Base-by-base conservation (phyloP, 2,797 vertebrate species). In the Acomys russatus region DNA sequence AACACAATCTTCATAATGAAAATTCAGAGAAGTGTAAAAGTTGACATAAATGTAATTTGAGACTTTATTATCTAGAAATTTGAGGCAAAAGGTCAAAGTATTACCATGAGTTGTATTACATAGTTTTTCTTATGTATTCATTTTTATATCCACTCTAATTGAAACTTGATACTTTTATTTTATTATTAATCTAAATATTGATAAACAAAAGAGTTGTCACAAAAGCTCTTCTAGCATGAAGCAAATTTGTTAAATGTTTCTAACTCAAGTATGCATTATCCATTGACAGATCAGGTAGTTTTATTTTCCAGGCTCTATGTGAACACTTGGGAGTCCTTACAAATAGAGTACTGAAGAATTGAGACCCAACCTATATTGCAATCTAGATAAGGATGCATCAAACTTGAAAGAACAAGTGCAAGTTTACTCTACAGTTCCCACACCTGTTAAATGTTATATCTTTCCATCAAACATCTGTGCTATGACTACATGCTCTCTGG, bases 111-210 rank as follows among this genome's bases (percentile, higher is more conserved):
- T 74, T 89, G 15, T 35, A 9, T 61, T 2, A 12, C n/a, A 44
- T 17, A 79, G 18, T 38, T 7, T 82, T 76, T 92, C 8, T 71
- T 35, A 54, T 59, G 6, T 66, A 33, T 63, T 0, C 44, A 3
- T 18, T 49, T 28, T 56, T 12, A 22, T 28, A 35, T 51, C 9
- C 9, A 84, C 4, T 63, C 20, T 44, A 25, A 11, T 74, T 49
- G 1, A 63, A 4, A 0, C 30, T 90, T 92, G 51, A 3, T 63
- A 35, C 11, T 54, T 66, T 18, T 68, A n/a, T 61, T 90, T 86
- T 70, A 61, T n/a, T 80, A 9, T 59, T 92, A 85, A 30, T 44
- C 56, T 38, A 92, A 89, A 89, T 74, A 35, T 76, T 71, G 84
- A 85, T 66, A 59, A 59, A 68, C 23, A 25, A 20, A 10, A 56